Base-by-base conservation (phyloP, 2,888 invertebrate genomes). In the Ceramica pisi region DNA sequence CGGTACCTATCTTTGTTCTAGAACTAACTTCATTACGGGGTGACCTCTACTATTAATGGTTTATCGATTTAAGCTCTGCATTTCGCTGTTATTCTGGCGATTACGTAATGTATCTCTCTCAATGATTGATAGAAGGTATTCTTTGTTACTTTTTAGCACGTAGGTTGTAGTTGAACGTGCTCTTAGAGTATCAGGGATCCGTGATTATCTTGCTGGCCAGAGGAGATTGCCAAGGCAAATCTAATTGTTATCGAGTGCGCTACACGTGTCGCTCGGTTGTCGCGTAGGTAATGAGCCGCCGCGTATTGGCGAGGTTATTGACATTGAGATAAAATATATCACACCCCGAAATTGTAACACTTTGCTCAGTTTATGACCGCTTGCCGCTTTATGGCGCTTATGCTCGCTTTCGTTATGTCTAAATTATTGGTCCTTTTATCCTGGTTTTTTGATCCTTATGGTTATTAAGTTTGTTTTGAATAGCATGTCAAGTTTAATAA, bases 241-340 rank as follows among this genome's bases (percentile, higher is more conserved):
- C 71, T 83, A 78, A 82, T 80, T 73, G 80, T 75, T 75, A 80
- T 80, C 80, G 78, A 87, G 81, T 75, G 70, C 68, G 78, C 71
- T 88, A 83, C 88, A 88, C 89, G 88, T 88, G 89, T 84, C 83
- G 62, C 57, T 66, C 74, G 79, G 74, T 84, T 81, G 85, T 88
- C 87, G 86, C 82, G 85, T 82, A 88, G 83, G 74, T 88, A 89
- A 76, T 91, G 88, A 73, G 81, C 70, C 77, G 85, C 74, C 70
- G 80, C 82, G 84, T 84, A 87, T 89, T 89, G 75, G 86, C 88
- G 88, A 89, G 92, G 92, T 92, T 89, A 86, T 91, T 92, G 92
- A 92, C 92, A 87, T 88, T 87, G 86, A 87, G 92, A 92, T 93
- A 92, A 90, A 86, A 80, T 82, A 82, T 86, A 85, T 85, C 87